Conservation (phyloP, 2,888 invertebrate species). For the Metalampra italica region DNA sequence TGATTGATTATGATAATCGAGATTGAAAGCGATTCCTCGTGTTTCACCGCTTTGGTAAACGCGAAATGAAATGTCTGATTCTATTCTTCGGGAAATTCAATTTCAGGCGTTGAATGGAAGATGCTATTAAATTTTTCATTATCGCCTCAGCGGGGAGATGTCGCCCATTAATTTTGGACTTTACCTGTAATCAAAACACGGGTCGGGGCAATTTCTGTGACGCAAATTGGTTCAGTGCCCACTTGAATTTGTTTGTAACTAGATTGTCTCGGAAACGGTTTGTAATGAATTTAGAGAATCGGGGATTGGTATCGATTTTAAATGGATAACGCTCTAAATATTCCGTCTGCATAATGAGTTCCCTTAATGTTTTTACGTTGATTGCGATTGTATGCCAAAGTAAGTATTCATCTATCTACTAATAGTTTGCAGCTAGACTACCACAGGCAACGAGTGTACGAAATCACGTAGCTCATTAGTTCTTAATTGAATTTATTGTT, state of each 20-base stretch:
- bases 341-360: slow-evolving; percentile 37
- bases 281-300: slow-evolving; percentile 17
- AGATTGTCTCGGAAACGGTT: slow-evolving; percentile 30
- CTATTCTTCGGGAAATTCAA: slow-evolving; percentile 50
- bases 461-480: too few relatives aligned
- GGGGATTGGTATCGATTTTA: slow-evolving; percentile 20
- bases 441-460: too few relatives aligned
- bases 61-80: slow-evolving; percentile 32
- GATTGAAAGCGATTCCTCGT: slow-evolving; percentile 27
- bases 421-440: too few relatives aligned
- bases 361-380: slow-evolving; percentile 50
- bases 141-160: slow-evolving; percentile 36
- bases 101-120: slow-evolving; percentile 36
- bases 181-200: slow-evolving; percentile 52
- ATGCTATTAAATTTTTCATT: slow-evolving; percentile 63
- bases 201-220: slow-evolving; percentile 32
- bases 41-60: slow-evolving; percentile 14
- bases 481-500: too few relatives aligned
- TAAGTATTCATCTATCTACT: slow-evolving; percentile 29
- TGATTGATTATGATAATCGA: background rate
- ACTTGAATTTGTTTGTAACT: slow-evolving; percentile 48
- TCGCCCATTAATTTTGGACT: slow-evolving; percentile 54
- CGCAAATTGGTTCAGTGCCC: slow-evolving; percentile 34
- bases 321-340: slow-evolving; percentile 12
- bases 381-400: slow-evolving; percentile 53